Base-by-base conservation (phyloP, 1,140 invertebrate genomes). In the Trachymyrmex septentrionalis region DNA sequence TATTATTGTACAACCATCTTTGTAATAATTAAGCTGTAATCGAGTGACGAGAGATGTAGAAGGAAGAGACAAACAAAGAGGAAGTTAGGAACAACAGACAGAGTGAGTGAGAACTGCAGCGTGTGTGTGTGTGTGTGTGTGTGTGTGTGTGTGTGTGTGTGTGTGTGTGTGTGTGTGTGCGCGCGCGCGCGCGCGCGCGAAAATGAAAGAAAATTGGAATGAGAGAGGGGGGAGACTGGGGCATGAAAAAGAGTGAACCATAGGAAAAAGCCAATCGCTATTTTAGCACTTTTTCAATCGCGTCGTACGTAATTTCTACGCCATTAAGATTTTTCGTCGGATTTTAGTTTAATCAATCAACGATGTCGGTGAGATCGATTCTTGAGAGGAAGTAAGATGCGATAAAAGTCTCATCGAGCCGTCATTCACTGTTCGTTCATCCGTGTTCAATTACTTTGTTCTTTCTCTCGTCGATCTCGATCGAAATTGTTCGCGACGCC, bases 1-100 rank as follows among this genome's bases (percentile, higher is more conserved):
- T 93, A 94, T 93, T 91, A 93, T 92, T 93, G 89, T 93, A 93
- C 91, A 91, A 93, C 89, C 86, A 93, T 92, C 91, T 92, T 94
- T 93, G 91, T 93, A 93, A 93, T 92, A 92, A 93, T 86, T 92
- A 92, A 92, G 78, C 86, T 86, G 75, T 84, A 90, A 92, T 87
- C 81, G 77, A 89, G 77, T 91, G 75, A 87, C 71, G 88, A 89
- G 85, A 91, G 72, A 64, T 72, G 44, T 30, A 59, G 61, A 59
- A 73, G 27, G 44, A 57, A 53, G 66, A 75, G 57, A 89, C 63
- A 77, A 84, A 76, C 73, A 81, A 88, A 78, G 87, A 66, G 66
- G 59, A 71, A 66, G 85, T 85, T 86, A 59, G 72, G 63, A 38
- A 71, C n/a, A 71, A 38, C 34, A 76, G 66, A 55, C 30, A 71